These are phyloP conservation scores for Rallus limicola DNA, from an alignment of 2,113 vertebrate species.

Conservation along the genomic window DNA sequence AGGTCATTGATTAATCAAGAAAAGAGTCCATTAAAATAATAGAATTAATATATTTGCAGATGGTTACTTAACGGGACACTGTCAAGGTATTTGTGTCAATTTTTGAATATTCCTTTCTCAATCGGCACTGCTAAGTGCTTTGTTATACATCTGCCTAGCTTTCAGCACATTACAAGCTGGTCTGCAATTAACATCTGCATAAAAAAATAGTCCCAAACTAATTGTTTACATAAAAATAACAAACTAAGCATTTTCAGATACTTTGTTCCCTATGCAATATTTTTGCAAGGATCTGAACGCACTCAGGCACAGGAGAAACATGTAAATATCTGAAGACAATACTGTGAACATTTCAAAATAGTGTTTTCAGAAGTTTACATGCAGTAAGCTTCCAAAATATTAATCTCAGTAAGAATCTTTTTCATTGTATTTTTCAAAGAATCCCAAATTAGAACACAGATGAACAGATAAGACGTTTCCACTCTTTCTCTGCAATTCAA, in stretches of 20 bases:
- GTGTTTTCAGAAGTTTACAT: not conserved
- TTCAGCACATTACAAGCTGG: not conserved
- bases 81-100: constrained; percentile 22
- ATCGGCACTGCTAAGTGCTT: not conserved
- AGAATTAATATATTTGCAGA: constrained; percentile 48
- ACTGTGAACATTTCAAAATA: not conserved
- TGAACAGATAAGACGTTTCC: not conserved
- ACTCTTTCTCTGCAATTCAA: not conserved
- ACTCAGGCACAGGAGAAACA: not conserved
- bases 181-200: not conserved
- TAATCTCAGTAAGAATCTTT: not conserved
- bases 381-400: not conserved
- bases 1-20: constrained; percentile 68
- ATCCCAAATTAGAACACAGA: constrained; percentile 10
- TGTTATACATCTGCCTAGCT: not conserved
- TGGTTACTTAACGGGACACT: constrained; percentile 42
- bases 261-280: not conserved
- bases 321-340: not conserved
- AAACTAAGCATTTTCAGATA: not conserved
- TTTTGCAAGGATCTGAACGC: not conserved
- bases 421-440: constrained; percentile 17
- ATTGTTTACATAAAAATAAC: not conserved
- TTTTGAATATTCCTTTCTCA: not conserved
- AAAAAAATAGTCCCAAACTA: not conserved
- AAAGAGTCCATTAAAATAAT: constrained; percentile 56